Base-by-base conservation (phyloP, 2,797 vertebrate species). In the Mionectes olivaceus region DNA sequence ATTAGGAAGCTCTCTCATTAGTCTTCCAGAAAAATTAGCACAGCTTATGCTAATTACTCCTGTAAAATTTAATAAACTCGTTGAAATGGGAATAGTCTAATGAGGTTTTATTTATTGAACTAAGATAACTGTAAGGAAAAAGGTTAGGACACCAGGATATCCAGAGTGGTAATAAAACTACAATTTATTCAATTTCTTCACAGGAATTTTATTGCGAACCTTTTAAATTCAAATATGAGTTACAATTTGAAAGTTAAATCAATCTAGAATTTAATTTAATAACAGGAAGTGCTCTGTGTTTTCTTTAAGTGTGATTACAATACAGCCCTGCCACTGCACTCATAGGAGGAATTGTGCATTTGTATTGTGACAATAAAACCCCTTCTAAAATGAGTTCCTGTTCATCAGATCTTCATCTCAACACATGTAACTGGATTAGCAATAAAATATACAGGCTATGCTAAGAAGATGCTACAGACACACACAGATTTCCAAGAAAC, bases 41-140 rank as follows among this genome's bases (percentile, higher is more conserved):
- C 99, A 99, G 98, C 98, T 99, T 99, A 98, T 98, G 99, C 98
- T 99, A 99, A 99, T 99, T 99, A 99, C 98, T 99, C 98, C 98
- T 99, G 99, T 99, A 99, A 99, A 99, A 99, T 99, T 99, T 99
- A 99, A 99, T 99, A 99, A 99, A 99, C 98, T 99, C 97, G 97
- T 98, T 98, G 98, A 99, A 99, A 99, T 99, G 98, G 99, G 98
- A 98, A 99, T 98, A 98, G 98, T 98, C 98, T 99, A 99, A 99
- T 99, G 98, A 99, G 99, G 98, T 99, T 99, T 99, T 99, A 99
- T 99, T 99, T 99, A 99, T 99, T 99, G 98, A 99, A 99, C 99
- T 99, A 99, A 99, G 98, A 99, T 99, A 99, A 99, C 98, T 98
- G 96, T 98, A 98, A 98, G 98, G 98, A 98, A 98, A 98, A 98